Conservation (phyloP, 2,797 vertebrate genomes). For the Caiman crocodilus region DNA sequence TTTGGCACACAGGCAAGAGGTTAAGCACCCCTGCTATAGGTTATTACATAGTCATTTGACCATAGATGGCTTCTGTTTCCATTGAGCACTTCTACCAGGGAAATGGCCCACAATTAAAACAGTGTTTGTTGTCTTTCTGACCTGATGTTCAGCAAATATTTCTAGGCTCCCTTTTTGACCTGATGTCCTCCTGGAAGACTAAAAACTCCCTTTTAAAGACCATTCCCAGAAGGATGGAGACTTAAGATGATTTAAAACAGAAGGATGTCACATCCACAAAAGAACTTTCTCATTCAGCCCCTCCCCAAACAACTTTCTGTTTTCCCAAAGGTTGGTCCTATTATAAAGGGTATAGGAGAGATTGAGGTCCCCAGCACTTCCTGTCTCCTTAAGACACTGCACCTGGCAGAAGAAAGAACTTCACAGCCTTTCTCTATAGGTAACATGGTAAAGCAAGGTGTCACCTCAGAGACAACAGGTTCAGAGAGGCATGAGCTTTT, state of each 20-base stretch:
- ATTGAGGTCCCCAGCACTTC: neutral
- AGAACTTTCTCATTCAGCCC: too few relatives aligned
- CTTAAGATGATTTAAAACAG: too few relatives aligned
- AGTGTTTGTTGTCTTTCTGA: neutral
- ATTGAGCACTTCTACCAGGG: neutral
- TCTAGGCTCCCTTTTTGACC: neutral
- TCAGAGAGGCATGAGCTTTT: neutral
- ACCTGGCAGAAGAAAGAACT: neutral
- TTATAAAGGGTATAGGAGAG: too few relatives aligned
- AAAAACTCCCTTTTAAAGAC: neutral
- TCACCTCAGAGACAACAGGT: neutral
- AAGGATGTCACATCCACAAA: too few relatives aligned
- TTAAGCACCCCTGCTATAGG: neutral
- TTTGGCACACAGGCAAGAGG: too few relatives aligned
- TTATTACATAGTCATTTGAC: neutral
- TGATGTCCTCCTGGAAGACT: neutral
- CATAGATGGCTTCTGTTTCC: rapidly evolving
- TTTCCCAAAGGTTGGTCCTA: too few relatives aligned
- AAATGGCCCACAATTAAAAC: neutral
- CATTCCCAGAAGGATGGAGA: too few relatives aligned
- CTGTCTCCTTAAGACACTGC: neutral
- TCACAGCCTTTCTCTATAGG: neutral
- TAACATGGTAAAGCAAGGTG: neutral
- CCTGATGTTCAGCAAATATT: neutral
- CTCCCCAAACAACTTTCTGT: too few relatives aligned